phyloP scores from a whole-genome alignment of 2,888 invertebrate genomes.

The Augochlorella aurata region DNA sequence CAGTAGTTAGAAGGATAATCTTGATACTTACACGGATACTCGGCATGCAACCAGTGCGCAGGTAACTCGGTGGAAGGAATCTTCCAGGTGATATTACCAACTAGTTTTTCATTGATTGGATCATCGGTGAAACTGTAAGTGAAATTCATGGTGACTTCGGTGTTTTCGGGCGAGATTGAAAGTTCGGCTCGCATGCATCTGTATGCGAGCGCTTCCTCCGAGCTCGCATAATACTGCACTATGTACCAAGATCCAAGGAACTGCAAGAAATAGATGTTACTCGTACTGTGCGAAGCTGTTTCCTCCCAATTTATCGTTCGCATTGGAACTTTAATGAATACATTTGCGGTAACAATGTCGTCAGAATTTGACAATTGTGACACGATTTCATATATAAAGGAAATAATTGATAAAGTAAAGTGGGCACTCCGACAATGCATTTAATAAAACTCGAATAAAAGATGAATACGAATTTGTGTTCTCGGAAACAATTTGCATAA shows the following conservation, averaged over 20 bases:
- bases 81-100: slow-evolving; percentile 94
- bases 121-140: slow-evolving; percentile 93
- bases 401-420: background rate
- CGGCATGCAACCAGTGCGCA: slow-evolving; percentile 94
- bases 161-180: slow-evolving; percentile 83
- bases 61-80: slow-evolving; percentile 89
- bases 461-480: background rate
- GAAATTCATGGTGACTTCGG: slow-evolving; percentile 92
- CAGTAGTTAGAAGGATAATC: background rate
- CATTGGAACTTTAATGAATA: slow-evolving; percentile 45
- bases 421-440: background rate
- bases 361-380: background rate
- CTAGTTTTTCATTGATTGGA: slow-evolving; percentile 89
- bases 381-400: background rate
- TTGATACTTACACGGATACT: slow-evolving; percentile 87
- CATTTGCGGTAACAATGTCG: background rate
- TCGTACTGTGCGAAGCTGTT: slow-evolving; percentile 1
- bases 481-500: background rate
- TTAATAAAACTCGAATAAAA: background rate
- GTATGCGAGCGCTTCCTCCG: slow-evolving; percentile 92
- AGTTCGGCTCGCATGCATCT: slow-evolving; percentile 92
- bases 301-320: slow-evolving; percentile 30
- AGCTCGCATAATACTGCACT: slow-evolving; percentile 94
- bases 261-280: slow-evolving; percentile 80
- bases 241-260: slow-evolving; percentile 93